These are phyloP conservation scores for Periophthalmus magnuspinnatus DNA, from an alignment of 2,797 vertebrate species.

Conservation along the genomic window DNA sequence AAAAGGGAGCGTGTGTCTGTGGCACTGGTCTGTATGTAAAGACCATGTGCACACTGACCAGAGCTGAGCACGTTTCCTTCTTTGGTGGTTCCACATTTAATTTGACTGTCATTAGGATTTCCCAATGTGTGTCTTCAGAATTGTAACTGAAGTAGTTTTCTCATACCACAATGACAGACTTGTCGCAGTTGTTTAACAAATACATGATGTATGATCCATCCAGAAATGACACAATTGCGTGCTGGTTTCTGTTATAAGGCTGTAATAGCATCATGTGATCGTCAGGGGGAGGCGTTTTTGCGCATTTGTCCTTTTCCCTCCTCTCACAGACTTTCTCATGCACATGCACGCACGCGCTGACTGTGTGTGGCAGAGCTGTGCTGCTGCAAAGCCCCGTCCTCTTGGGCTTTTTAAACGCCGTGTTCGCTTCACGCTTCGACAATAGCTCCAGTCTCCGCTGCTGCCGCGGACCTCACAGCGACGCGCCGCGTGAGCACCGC, in stretches of 20 bases:
- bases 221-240: no score
- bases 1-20: no score
- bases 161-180: no score
- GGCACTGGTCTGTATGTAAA: no score
- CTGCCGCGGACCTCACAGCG: conserved; percentile 12
- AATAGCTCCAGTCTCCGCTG: conserved; percentile 33
- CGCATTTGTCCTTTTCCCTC: conserved; percentile 31
- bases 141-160: no score
- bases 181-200: no score
- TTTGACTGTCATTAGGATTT: no score
- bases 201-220: no score
- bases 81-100: no score
- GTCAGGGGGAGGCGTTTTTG: conserved; percentile 51
- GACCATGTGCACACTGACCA: no score
- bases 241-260: not conserved
- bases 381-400: conserved; percentile 72
- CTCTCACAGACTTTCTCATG: not conserved
- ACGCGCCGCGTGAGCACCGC: conserved; percentile 27
- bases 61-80: no score
- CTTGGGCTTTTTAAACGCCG: conserved; percentile 51
- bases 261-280: conserved; percentile 42
- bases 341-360: not conserved
- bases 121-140: no score
- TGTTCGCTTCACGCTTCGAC: conserved; percentile 54
- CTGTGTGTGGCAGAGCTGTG: conserved; percentile 25